These are phyloP conservation scores for Chrysolina oricalcia DNA, from an alignment of 2,888 invertebrate genomes.

Conservation along the genomic window DNA sequence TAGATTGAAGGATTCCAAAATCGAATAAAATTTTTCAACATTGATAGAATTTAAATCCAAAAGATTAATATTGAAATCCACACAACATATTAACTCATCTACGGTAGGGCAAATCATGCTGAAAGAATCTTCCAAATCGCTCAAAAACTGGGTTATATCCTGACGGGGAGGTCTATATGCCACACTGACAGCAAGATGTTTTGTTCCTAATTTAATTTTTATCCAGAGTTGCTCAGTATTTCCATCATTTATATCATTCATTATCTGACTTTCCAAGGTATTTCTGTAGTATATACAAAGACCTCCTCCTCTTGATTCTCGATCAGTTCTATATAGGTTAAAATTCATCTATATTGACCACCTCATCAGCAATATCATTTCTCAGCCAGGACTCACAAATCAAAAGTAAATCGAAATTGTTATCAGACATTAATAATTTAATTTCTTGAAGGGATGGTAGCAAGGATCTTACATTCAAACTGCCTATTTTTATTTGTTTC, in stretches of 20 bases:
- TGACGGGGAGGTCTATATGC: no score
- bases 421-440: slow-evolving; percentile 20
- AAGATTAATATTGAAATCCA: no score
- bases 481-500: not conserved
- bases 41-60: no score
- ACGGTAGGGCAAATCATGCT: no score
- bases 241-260: not conserved
- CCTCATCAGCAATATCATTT: slow-evolving; percentile 5
- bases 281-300: slow-evolving; percentile 18
- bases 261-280: not conserved
- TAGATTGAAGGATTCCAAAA: no score
- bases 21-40: no score
- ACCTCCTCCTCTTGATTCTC: slow-evolving; percentile 2
- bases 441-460: not conserved
- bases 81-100: no score
- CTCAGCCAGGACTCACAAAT: slow-evolving; percentile 13
- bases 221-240: slow-evolving; percentile 3
- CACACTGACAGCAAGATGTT: not conserved
- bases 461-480: slow-evolving; percentile 3
- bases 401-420: not conserved
- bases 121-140: no score
- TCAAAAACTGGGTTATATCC: no score
- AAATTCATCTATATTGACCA: not conserved
- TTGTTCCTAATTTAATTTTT: not conserved
- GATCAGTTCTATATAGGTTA: slow-evolving; percentile 11